Percentiles rank a stretch among this genome's conserved stretches.
phyloP scores from a whole-genome alignment of 2,113 vertebrate genomes.

The Glaucomys volans region DNA sequence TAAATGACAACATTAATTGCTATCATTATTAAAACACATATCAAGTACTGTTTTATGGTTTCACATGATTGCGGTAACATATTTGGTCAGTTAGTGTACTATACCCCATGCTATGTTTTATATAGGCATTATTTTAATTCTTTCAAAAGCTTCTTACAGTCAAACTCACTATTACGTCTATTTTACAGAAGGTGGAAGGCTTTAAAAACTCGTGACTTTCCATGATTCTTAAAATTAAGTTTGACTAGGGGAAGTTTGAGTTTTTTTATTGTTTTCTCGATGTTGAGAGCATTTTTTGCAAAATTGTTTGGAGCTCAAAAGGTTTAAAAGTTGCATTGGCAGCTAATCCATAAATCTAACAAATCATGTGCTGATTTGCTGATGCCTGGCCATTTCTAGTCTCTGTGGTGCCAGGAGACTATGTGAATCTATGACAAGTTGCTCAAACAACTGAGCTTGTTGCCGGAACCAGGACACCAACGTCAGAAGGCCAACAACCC shows the following conservation, averaged over 20 bases:
- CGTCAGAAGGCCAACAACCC: not conserved
- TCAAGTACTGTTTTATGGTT: not conserved
- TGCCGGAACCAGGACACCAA: not conserved
- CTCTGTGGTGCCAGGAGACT: not conserved
- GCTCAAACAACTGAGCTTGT: not conserved
- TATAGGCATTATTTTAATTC: conserved; percentile 10
- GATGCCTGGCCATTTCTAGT: not conserved
- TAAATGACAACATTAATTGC: not conserved
- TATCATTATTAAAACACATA: not conserved
- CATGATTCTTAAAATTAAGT: not conserved
- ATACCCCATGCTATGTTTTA: not conserved
- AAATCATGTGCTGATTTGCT: not conserved
- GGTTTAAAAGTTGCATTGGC: not conserved
- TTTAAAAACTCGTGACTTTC: not conserved
- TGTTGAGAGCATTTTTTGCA: not conserved
- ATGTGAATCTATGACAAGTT: not conserved
- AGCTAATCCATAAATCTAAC: not conserved
- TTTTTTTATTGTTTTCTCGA: not conserved
- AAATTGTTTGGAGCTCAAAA: conserved; percentile 1
- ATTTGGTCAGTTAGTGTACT: not conserved
- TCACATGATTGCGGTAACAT: not conserved
- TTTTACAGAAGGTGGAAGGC: not conserved
- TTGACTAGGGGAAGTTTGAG: not conserved
- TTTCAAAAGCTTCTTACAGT: not conserved
- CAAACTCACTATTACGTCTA: not conserved